These are phyloP conservation scores for Drosophila lini DNA, from an alignment of 1,140 invertebrate genomes.

Conservation along the genomic window DNA sequence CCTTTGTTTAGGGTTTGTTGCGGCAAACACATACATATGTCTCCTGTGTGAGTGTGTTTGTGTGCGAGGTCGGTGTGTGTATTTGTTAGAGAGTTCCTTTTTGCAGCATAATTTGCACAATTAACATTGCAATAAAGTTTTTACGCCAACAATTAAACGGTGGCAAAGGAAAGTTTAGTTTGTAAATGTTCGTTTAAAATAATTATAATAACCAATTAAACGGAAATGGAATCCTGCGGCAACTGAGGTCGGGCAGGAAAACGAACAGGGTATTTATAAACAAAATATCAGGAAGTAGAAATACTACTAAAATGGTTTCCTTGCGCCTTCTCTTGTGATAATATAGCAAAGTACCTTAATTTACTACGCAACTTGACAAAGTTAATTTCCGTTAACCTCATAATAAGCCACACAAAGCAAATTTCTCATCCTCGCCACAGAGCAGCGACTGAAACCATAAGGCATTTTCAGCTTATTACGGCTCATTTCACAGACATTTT, in stretches of 20 bases:
- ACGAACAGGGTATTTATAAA: background rate
- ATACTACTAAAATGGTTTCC: too few species aligned
- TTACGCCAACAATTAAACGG: conserved; percentile 62
- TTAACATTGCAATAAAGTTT: conserved; percentile 75
- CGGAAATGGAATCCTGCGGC: conserved; percentile 8
- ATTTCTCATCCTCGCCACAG: conserved; percentile 27
- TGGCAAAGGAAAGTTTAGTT: conserved; percentile 33
- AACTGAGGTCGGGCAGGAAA: background rate
- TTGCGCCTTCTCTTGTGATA: background rate
- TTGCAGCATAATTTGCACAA: conserved; percentile 72
- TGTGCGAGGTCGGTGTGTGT: background rate
- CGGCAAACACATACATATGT: conserved; percentile 24
- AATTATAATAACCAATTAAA: conserved; percentile 31
- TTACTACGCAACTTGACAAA: conserved; percentile 30
- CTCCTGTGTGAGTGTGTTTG: background rate
- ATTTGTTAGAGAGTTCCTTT: conserved; percentile 8
- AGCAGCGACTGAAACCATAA: conserved; percentile 37
- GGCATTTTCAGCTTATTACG: conserved; percentile 64
- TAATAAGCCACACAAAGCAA: conserved; percentile 42
- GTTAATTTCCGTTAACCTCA: conserved; percentile 34
- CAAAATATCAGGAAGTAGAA: background rate
- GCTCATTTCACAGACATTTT: conserved; percentile 68
- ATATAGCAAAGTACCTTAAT: conserved; percentile 17
- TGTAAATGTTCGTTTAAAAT: conserved; percentile 21
- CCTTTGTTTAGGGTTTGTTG: conserved; percentile 56